Base-by-base conservation (phyloP, 2,113 vertebrate genomes). In the Anolis carolinensis region DNA sequence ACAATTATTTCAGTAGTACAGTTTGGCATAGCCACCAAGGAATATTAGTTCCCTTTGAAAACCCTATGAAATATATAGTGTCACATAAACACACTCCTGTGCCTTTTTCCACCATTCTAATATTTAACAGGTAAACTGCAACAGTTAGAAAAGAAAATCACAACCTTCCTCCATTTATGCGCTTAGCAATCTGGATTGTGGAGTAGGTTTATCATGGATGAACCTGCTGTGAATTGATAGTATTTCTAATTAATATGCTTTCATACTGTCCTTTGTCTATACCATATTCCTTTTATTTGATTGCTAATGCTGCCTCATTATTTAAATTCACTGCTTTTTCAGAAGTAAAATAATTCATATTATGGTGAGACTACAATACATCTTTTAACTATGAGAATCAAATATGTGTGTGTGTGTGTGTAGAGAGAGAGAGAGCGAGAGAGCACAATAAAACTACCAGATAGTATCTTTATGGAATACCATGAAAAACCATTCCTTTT, bases 321-420 rank as follows among this genome's bases (percentile, higher is more conserved):
- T 91, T 92, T 85, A 65, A 88, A 93, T 87, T 89, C 70, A 79
- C 81, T 88, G 84, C 20, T 93, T 92, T 90, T 48, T 91, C 74
- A 84, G 92, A 95, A 84, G 67, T 89, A 82, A 77, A 76, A 34
- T 67, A 89, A 72, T 89, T 87, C 77, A 63, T 34, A 2, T 68
- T 86, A 81, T 70, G 48, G 0, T 50, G 11, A 78, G 25, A 89
- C 90, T 87, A 90, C 83, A 93, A 88, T 86, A 88, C 36, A 34
- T 88, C 34, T 88, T 91, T 93, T 87, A 92, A 89, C 85, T 82
- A 90, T 79, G 9, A 67, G 4, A 11, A 21, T 10, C 75, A 72
- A 90, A 78, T 63, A 16, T 16, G 32, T 30, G 21, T 50, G 21
- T 27, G 21, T 39, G 32, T 23, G 55, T 5, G 23, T 81, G 79